A percentile compares a stretch with the other conserved stretches of the same genome.
Conservation (phyloP, 1,140 invertebrate genomes). For the Pollicipes pollicipes region DNA sequence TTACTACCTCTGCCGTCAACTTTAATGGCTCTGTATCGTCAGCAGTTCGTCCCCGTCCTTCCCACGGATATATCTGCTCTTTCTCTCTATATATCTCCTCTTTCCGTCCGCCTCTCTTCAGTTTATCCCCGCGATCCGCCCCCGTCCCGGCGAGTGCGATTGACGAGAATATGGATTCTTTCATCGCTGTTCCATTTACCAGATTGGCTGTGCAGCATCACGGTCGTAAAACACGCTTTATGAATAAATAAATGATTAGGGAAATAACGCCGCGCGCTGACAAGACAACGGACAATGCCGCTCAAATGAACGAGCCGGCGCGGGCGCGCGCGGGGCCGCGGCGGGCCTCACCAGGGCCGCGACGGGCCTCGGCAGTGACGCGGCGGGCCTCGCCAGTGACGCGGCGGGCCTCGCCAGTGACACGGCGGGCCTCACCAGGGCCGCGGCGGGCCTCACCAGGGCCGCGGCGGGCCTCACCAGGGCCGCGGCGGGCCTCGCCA, state of each 20-base stretch:
- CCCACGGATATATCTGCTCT: not conserved
- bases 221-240: not conserved
- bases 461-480: no score
- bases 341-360: no score
- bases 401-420: no score
- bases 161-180: slow-evolving; percentile 2
- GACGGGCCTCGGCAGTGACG: no score
- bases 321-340: no score
- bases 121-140: not conserved
- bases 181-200: not conserved
- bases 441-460: no score
- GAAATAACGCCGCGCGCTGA: not conserved
- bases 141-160: not conserved
- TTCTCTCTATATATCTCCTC: not conserved
- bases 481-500: no score
- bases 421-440: no score
- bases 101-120: not conserved
- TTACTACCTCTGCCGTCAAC: no score
- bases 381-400: no score
- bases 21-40: no score
- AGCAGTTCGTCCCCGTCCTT: no score
- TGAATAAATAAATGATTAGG: slow-evolving; percentile 2
- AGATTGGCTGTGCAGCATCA: not conserved
- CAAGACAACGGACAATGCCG: not conserved
- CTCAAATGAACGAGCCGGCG: not conserved